Percentiles rank a stretch among this genome's conserved stretches.
Conservation (phyloP, 2,888 invertebrate species). For the Eupithecia inturbata region DNA sequence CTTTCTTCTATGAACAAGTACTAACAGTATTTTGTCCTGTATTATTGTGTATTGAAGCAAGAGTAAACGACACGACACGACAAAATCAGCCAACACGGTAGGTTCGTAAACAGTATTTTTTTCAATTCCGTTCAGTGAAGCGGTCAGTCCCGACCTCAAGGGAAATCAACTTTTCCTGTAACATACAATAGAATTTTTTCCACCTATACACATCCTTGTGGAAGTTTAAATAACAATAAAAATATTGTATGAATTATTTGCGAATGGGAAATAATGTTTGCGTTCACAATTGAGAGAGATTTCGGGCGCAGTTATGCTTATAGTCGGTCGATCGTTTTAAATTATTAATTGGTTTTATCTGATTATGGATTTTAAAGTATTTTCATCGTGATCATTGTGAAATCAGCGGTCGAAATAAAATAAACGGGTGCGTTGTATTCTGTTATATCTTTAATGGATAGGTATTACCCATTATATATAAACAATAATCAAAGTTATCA, state of each 20-base stretch:
- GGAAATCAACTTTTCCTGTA: slow-evolving; percentile 73
- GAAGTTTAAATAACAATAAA: slow-evolving; percentile 64
- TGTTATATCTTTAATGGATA: not conserved
- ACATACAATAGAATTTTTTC: slow-evolving; percentile 69
- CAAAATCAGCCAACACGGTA: slow-evolving; percentile 6
- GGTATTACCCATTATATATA: too few relatives aligned
- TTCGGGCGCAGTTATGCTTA: slow-evolving; percentile 9
- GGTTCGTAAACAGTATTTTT: slow-evolving; percentile 51
- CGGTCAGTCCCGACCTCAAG: slow-evolving; percentile 67
- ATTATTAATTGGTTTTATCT: not conserved
- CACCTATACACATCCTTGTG: slow-evolving; percentile 53
- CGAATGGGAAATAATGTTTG: slow-evolving; percentile 41
- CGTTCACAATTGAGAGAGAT: slow-evolving; percentile 31
- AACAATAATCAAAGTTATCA: too few relatives aligned
- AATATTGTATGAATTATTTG: slow-evolving; percentile 49
- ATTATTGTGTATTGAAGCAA: not conserved
- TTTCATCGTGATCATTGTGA: not conserved
- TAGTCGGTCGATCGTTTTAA: slow-evolving; percentile 3
- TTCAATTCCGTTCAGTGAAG: slow-evolving; percentile 62
- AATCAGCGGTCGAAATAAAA: not conserved
- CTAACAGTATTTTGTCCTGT: not conserved
- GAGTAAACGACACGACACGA: not conserved
- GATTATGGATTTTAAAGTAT: not conserved
- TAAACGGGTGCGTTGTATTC: not conserved
- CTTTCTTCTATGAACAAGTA: not conserved